Evolutionary conservation across 2,797 vertebrate species (phyloP).

Genomic region (Sebastes dallii): DNA sequence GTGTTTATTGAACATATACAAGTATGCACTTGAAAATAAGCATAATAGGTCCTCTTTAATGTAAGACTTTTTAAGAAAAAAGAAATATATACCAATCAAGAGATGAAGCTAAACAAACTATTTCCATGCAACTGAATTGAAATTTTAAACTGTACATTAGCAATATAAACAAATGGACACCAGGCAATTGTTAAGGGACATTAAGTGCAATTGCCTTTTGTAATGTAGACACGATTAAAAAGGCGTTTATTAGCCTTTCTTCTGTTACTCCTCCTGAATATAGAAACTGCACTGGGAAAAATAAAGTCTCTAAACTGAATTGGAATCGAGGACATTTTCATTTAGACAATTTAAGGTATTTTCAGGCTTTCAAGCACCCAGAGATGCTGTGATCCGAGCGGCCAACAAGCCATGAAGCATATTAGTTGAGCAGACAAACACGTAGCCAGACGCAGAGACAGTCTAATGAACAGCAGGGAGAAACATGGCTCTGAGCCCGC

Average conservation of each 20-base stretch:
- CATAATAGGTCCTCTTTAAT: neutral
- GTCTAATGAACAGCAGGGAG: slow-evolving; percentile 59
- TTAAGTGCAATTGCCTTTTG: slow-evolving; percentile 49
- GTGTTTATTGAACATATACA: neutral
- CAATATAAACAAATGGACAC: slow-evolving; percentile 52
- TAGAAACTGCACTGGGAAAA: slow-evolving; percentile 23
- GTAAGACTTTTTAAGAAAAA: neutral
- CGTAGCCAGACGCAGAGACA: slow-evolving; percentile 50
- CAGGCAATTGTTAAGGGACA: slow-evolving; percentile 55
- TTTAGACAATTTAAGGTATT: slow-evolving; percentile 57
- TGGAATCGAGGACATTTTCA: slow-evolving; percentile 50
- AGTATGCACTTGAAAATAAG: neutral
- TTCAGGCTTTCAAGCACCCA: slow-evolving; percentile 40
- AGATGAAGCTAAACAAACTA: slow-evolving; percentile 1
- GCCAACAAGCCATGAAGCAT: slow-evolving; percentile 57
- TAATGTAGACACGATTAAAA: slow-evolving; percentile 34
- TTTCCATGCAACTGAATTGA: slow-evolving; percentile 33
- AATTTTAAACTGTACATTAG: slow-evolving; percentile 45
- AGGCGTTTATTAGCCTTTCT: slow-evolving; percentile 33
- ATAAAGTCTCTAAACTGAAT: slow-evolving; percentile 28
- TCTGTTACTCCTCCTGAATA: slow-evolving; percentile 19
- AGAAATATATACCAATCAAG: slow-evolving; percentile 5
- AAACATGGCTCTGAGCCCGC: slow-evolving; percentile 39
- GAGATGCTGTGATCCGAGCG: slow-evolving; percentile 50
- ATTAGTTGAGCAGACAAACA: slow-evolving; percentile 57